Conservation (phyloP, 2,888 invertebrate genomes). For the Liopterus haemorrhoidalis region DNA sequence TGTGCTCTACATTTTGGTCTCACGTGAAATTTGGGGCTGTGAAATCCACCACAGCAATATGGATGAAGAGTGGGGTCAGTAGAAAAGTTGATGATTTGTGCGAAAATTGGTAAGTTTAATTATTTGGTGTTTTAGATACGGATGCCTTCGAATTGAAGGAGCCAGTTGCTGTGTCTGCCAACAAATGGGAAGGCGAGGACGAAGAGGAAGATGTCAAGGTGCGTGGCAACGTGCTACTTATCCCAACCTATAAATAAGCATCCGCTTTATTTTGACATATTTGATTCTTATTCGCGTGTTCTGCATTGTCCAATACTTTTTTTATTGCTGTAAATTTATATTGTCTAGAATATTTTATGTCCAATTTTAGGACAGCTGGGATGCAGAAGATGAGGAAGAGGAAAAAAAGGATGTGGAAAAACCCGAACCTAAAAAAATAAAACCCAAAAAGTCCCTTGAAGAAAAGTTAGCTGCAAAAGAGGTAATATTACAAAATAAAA, state of each 20-base stretch:
- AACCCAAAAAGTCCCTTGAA: slow-evolving; percentile 67
- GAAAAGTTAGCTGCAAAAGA: slow-evolving; percentile 87
- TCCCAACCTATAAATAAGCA: slow-evolving; percentile 20
- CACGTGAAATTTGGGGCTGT: slow-evolving; percentile 22
- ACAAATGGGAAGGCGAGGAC: slow-evolving; percentile 86
- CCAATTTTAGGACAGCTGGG: slow-evolving; percentile 79
- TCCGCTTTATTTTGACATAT: slow-evolving; percentile 16
- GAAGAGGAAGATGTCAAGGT: slow-evolving; percentile 84
- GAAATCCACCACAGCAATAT: slow-evolving; percentile 22
- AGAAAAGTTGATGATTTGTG: no score
- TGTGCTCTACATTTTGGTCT: slow-evolving; percentile 14
- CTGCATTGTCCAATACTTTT: no score
- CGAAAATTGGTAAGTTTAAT: no score
- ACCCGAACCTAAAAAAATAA: slow-evolving; percentile 54
- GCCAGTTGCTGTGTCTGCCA: slow-evolving; percentile 49
- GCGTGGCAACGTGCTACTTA: slow-evolving; percentile 31
- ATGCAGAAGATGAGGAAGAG: slow-evolving; percentile 81
- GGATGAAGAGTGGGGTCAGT: slow-evolving; percentile 21
- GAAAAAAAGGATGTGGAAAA: slow-evolving; percentile 68
- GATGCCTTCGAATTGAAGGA: slow-evolving; percentile 11
- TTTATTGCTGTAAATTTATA: slow-evolving; percentile 1
- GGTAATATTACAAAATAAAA: no score
- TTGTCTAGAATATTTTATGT: no score
- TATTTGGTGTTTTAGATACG: slow-evolving; percentile 11
- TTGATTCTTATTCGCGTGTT: no score